Conservation (phyloP, 2,888 invertebrate species). For the Agrochola lota region DNA sequence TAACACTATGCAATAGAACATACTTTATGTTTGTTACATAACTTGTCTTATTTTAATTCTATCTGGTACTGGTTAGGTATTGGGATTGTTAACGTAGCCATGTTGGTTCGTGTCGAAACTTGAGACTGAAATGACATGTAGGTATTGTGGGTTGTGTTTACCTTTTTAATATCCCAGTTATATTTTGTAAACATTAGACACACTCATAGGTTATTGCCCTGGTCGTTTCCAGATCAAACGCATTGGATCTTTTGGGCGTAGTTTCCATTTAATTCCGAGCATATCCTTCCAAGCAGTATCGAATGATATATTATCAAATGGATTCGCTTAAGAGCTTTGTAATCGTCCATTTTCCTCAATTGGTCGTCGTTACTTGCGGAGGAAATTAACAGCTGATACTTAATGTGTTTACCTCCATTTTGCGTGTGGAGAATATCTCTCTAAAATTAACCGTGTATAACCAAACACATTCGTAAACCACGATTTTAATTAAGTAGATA, state of each 20-base stretch:
- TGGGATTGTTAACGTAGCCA: neutral
- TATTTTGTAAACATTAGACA: neutral
- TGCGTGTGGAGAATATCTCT: conserved; percentile 12
- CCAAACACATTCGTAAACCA: no score
- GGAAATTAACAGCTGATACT: conserved; percentile 47
- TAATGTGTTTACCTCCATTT: conserved; percentile 29
- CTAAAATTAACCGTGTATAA: no score
- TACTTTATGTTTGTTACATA: neutral
- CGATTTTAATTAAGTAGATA: no score
- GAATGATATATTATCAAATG: conserved; percentile 40
- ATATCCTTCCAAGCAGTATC: conserved; percentile 45
- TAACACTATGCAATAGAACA: neutral
- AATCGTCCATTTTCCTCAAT: conserved; percentile 54
- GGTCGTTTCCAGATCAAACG: neutral
- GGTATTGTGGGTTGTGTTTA: neutral
- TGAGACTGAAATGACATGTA: neutral
- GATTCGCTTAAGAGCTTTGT: conserved; percentile 32
- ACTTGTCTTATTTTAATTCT: neutral
- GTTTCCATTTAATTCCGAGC: neutral
- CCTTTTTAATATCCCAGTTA: neutral
- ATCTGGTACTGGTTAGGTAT: neutral
- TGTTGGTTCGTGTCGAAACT: neutral
- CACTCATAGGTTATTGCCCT: no score
- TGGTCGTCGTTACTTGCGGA: conserved; percentile 13
- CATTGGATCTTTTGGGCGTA: neutral